Percentiles rank a stretch among this genome's conserved stretches.
These are phyloP conservation scores for Andrena praecox DNA, from an alignment of 2,888 invertebrate species.

Conservation along the genomic window DNA sequence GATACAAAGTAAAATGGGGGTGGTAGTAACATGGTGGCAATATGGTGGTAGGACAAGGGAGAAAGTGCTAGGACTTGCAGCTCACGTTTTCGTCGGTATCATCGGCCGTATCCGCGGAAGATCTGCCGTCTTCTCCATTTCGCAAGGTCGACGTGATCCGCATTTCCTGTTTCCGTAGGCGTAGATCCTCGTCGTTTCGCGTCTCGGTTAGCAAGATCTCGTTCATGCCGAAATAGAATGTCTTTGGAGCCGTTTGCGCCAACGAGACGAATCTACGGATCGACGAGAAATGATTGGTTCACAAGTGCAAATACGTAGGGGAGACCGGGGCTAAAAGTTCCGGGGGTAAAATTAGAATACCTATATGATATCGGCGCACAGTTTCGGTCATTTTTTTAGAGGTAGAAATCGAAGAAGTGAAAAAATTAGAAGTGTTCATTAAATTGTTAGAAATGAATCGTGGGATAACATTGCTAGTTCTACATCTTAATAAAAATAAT, in stretches of 20 bases:
- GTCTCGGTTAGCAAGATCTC: constrained; percentile 82
- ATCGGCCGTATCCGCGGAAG: constrained; percentile 60
- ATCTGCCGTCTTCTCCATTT: constrained; percentile 47
- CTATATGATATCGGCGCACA: no score
- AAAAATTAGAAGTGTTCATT: no score
- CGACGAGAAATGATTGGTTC: neutral
- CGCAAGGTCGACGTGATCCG: constrained; percentile 60
- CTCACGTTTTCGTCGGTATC: constrained; percentile 61
- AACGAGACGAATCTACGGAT: constrained; percentile 70
- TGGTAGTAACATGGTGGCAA: no score
- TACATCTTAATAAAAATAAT: no score
- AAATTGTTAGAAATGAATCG: no score
- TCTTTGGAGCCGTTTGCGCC: constrained; percentile 85
- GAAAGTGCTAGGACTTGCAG: neutral
- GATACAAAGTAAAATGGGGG: neutral
- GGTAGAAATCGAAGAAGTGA: no score
- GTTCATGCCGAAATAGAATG: constrained; percentile 93
- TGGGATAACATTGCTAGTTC: no score
- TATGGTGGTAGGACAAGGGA: no score
- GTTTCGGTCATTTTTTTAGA: no score
- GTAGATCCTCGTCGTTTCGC: constrained; percentile 44
- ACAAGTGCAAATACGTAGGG: neutral
- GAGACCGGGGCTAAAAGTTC: no score
- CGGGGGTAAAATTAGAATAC: no score
- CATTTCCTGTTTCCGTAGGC: constrained; percentile 64